Conservation (phyloP, 1,140 invertebrate species). For the Heliconius congener region DNA sequence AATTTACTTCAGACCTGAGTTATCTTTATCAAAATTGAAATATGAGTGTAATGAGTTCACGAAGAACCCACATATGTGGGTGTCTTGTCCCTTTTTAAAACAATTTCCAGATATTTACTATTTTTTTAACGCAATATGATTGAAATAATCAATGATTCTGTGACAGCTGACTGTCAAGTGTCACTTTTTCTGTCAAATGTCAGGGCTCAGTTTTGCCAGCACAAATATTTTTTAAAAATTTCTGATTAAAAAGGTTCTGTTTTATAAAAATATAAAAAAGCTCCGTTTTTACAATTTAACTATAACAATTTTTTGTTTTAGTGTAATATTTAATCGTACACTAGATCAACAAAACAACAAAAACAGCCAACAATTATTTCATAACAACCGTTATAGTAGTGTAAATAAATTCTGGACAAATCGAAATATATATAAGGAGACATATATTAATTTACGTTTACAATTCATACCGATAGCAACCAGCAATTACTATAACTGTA, state of each 20-base stretch:
- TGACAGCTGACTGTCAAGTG: conserved; percentile 32
- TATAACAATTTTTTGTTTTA: too few relatives aligned
- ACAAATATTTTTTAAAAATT: not conserved
- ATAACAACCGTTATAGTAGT: too few relatives aligned
- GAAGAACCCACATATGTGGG: conserved; percentile 24
- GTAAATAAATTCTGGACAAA: too few relatives aligned
- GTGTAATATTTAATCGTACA: too few relatives aligned
- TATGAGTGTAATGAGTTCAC: not conserved
- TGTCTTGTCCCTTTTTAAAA: not conserved
- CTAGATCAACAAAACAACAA: too few relatives aligned
- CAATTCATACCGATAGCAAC: too few relatives aligned
- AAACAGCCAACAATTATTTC: too few relatives aligned
- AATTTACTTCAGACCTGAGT: conserved; percentile 46
- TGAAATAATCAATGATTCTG: conserved; percentile 38
- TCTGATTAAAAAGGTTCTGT: too few relatives aligned
- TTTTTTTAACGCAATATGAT: conserved; percentile 39
- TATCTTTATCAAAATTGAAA: not conserved
- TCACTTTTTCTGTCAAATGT: not conserved
- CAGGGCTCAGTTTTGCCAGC: not conserved
- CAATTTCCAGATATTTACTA: conserved; percentile 11
- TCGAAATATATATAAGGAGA: not conserved
- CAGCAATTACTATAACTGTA: not conserved
- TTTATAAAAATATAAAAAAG: too few relatives aligned
- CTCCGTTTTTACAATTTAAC: too few relatives aligned
- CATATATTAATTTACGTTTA: not conserved